Conservation (phyloP, 2,113 vertebrate species). For the Myrmecophaga tridactyla region DNA sequence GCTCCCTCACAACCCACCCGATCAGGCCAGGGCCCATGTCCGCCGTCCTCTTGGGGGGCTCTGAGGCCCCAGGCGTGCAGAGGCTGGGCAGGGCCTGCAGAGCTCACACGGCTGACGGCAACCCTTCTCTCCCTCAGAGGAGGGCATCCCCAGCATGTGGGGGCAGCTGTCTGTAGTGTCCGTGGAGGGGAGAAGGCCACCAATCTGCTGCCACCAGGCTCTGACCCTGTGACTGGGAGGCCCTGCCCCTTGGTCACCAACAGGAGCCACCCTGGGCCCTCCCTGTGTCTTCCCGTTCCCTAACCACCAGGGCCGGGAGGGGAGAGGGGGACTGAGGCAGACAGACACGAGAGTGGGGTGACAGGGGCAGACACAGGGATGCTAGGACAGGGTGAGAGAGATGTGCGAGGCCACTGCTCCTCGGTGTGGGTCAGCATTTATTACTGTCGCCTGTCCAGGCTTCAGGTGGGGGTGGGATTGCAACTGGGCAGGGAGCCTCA, state of each 20-base stretch:
- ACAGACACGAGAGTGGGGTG: too few relatives aligned
- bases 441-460: not conserved
- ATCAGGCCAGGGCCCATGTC: not conserved
- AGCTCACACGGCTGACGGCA: not conserved
- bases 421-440: not conserved
- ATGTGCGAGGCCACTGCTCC: not conserved
- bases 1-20: not conserved
- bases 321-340: not conserved
- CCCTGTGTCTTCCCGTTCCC: not conserved
- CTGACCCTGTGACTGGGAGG: not conserved
- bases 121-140: constrained; percentile 2
- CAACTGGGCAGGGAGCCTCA: not conserved
- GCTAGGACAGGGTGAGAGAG: not conserved
- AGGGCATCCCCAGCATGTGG: not conserved
- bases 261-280: not conserved
- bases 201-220: not conserved
- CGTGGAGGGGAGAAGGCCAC: not conserved
- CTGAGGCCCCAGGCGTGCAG: not conserved
- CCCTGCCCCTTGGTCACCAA: not conserved
- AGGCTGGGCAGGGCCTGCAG: not conserved
- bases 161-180: not conserved
- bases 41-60: not conserved
- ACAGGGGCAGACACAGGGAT: too few relatives aligned
- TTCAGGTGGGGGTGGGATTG: not conserved
- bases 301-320: not conserved